Base-by-base conservation (phyloP, 2,888 invertebrate species). In the Lacanobia wlatinum region DNA sequence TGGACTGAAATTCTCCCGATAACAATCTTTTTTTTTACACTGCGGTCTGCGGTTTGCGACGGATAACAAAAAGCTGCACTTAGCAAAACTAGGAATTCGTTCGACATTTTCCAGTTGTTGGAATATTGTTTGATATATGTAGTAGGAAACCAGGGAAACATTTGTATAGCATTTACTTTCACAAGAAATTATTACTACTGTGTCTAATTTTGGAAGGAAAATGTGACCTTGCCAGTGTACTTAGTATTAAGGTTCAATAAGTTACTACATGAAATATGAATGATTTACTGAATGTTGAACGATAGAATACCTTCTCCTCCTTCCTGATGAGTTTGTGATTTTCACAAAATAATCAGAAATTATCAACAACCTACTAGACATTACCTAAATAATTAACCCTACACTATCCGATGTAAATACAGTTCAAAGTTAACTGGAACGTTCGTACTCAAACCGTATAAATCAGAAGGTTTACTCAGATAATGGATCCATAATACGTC, bases 401-500 rank as follows among this genome's bases (percentile, higher is more conserved):
- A 23, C 9, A 28, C n/a, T 21, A 9, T 18, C 14, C 8, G 21
- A 64, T 28, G 3, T 12, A 56, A 56, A 59, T 34, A 59, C 14
- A 14, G 12, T 72, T 18, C 18, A 28, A 28, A 70, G 56, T 46
- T n/a, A 61, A 28, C 52, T 56, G 0, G 2, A 63, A 40, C 28
- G 52, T 1, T 66, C 12, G 18, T 5, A 78, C 55, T 73, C 8
- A 46, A 63, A 43, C 43, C 48, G 58, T 12, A 65, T 65, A 69
- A 38, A 61, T 75, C 43, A 74, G 55, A 46, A 60, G 38, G 69
- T 84, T 78, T 78, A 65, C 70, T 48, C 12, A 72, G 76, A 75
- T 81, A 84, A 84, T 83, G 79, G 83, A 78, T 73, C 73, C 63
- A 61, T 75, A 83, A 75, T 76, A 64, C 66, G 55, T 56, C 14